These are phyloP conservation scores for Brachionus sp. DNA, from an alignment of 1,140 invertebrate genomes.

Conservation along the genomic window DNA sequence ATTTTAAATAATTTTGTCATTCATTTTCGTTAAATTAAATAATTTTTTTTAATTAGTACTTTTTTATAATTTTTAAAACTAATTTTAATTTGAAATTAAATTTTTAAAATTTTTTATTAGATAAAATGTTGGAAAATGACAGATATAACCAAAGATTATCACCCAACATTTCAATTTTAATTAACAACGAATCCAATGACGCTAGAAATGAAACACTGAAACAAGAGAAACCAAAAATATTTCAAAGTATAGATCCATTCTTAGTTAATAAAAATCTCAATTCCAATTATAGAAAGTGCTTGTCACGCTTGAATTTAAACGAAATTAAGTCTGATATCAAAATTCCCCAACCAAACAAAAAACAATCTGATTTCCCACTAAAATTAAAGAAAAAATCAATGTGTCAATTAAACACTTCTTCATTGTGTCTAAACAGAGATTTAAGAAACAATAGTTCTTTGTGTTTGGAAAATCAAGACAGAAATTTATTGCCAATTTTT, in stretches of 20 bases:
- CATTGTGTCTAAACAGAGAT: neutral
- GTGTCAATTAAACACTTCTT: neutral
- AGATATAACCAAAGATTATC: neutral
- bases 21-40: neutral
- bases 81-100: neutral
- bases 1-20: neutral
- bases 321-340: neutral
- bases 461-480: neutral
- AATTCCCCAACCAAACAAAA: neutral
- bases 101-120: neutral
- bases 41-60: neutral
- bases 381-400: neutral
- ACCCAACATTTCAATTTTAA: neutral
- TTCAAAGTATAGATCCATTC: neutral
- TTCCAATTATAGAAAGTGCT: conserved; percentile 8
- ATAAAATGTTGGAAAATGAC: neutral
- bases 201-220: neutral
- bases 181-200: neutral
- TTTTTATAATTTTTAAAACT: neutral
- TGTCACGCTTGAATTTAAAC: conserved; percentile 28
- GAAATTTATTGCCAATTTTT: neutral
- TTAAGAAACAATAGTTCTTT: neutral
- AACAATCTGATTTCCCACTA: neutral
- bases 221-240: neutral
- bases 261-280: neutral